Base-by-base conservation (phyloP, 2,113 vertebrate species). In the Setophaga petechia region DNA sequence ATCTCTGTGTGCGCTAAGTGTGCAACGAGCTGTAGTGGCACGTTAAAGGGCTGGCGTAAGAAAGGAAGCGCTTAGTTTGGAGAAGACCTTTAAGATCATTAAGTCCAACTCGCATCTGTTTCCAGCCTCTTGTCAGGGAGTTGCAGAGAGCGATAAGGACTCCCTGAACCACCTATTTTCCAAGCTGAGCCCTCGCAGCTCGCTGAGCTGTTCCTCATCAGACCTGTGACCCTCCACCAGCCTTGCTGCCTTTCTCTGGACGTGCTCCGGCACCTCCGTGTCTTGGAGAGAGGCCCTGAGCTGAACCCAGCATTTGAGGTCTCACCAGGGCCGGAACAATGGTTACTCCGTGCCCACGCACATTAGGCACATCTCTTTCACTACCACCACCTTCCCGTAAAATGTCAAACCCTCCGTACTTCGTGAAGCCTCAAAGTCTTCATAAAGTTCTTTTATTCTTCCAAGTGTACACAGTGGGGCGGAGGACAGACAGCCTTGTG, bases 11-110 rank as follows among this genome's bases (percentile, higher is more conserved):
- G 49, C 33, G 0, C 16, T 28, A 12, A 3, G 22, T 0, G 0
- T 5, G 2, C 3, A 1, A 1, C 1, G n/a, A 17, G 43, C 23
- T 27, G 15, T 24, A 35, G 19, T 0, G 5, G n/a, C 14, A 15
- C 11, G 9, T 55, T 23, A 24, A 5, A 12, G 31, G 43, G 19
- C 31, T 41, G 49, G 3, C 22, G 5, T 37, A 11, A 37, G 61
- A 37, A 51, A 16, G 7, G 11, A 39, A 17, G 6, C 11, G 28
- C 33, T 58, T 2, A 9, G 8, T 10, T 11, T 37, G 31, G 43
- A 23, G 19, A 80, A 65, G 9, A 33, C 7, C 14, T 52, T 15
- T 20, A 37, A 37, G 10, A 28, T 74, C 5, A 15, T 13, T 27
- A 52, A 35, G 10, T 23, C 16, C 28, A 39, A 4, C 23, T 5